Conservation (phyloP, 2,113 vertebrate species). For the Myodes glareolus region DNA sequence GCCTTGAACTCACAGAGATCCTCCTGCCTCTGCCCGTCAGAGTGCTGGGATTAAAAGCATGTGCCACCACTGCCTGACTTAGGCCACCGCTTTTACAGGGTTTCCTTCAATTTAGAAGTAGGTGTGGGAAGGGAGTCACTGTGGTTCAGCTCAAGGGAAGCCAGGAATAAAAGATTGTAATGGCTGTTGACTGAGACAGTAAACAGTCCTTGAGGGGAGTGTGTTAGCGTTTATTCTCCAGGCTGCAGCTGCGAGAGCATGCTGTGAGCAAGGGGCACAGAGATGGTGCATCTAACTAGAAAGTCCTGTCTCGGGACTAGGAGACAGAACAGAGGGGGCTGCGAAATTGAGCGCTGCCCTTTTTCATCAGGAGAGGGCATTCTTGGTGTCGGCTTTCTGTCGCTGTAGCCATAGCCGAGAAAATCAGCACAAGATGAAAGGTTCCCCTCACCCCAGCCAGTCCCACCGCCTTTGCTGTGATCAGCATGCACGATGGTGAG, state of each 20-base stretch:
- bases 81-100: background rate
- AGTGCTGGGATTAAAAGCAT: too few species aligned
- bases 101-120: background rate
- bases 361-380: background rate
- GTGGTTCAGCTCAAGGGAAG: background rate
- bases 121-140: background rate
- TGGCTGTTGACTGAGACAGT: background rate
- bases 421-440: background rate
- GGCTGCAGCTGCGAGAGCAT: background rate
- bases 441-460: background rate
- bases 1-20: background rate
- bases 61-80: too few species aligned
- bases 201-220: background rate
- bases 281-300: background rate
- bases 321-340: background rate
- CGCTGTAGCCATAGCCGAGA: background rate
- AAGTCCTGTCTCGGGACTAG: background rate
- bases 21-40: too few species aligned
- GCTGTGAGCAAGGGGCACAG: background rate
- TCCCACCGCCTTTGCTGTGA: background rate
- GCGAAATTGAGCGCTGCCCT: background rate
- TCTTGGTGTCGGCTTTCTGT: background rate
- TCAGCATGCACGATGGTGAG: rapidly evolving
- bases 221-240: background rate
- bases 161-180: background rate